A percentile compares a stretch with the other conserved stretches of the same genome.
phyloP scores from a whole-genome alignment of 2,888 invertebrate genomes.

The Rhogogaster chlorosoma region DNA sequence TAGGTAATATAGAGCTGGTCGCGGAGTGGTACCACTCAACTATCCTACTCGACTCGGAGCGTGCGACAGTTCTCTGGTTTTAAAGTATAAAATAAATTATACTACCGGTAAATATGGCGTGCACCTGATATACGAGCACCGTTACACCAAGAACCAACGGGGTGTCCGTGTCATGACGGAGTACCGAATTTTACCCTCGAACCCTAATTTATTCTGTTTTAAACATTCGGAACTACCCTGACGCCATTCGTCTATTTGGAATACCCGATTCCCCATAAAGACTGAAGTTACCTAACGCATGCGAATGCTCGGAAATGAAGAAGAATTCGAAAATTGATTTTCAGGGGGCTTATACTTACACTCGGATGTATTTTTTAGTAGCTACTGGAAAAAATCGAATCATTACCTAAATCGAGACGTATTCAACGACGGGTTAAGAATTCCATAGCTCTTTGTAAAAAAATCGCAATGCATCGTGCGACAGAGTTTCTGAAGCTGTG shows the following conservation, averaged over 20 bases:
- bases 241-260: background rate
- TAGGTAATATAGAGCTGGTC: slow-evolving; percentile 65
- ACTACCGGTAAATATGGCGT: slow-evolving; percentile 64
- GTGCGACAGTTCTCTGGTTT: slow-evolving; percentile 69
- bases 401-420: too few relatives aligned
- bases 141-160: slow-evolving; percentile 56
- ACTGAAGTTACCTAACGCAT: too few relatives aligned
- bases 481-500: too few relatives aligned
- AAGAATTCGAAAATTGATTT: too few relatives aligned
- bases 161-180: slow-evolving; percentile 56
- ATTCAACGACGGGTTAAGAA: too few relatives aligned
- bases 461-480: too few relatives aligned
- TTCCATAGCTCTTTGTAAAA: too few relatives aligned
- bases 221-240: slow-evolving; percentile 33
- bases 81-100: slow-evolving; percentile 72
- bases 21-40: slow-evolving; percentile 75
- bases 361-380: too few relatives aligned
- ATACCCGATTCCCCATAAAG: background rate
- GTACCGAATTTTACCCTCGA: slow-evolving; percentile 40
- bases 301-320: too few relatives aligned
- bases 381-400: too few relatives aligned
- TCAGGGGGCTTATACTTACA: too few relatives aligned
- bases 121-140: slow-evolving; percentile 58
- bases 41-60: slow-evolving; percentile 59
- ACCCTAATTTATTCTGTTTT: slow-evolving; percentile 42